Evolutionary conservation across 2,113 vertebrate species (phyloP).

Genomic region (Apodemus speciosus): DNA sequence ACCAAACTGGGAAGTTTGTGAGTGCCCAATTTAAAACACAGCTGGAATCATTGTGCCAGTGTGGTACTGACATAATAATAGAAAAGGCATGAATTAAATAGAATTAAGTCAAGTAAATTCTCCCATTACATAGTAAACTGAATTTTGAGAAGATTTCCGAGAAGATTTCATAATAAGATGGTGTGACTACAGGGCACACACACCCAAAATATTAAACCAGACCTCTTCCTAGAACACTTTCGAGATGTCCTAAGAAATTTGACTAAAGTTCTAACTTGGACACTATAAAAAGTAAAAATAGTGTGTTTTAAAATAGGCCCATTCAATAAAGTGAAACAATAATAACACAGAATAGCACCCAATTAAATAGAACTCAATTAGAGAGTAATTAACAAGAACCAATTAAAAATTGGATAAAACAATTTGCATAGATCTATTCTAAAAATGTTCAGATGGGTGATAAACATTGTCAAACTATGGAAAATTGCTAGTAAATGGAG

Average conservation of each 20-base stretch:
- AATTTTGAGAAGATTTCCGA: not conserved
- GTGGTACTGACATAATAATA: not conserved
- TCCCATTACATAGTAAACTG: not conserved
- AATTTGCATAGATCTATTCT: not conserved
- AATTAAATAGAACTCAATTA: not conserved
- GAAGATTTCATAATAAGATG: not conserved
- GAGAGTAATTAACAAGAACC: not conserved
- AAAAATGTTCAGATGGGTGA: not conserved
- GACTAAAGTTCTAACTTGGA: not conserved
- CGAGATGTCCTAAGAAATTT: not conserved
- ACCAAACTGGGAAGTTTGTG: not conserved
- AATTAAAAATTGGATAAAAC: not conserved
- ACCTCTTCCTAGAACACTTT: not conserved
- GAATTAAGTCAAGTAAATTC: not conserved
- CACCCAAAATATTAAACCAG: not conserved
- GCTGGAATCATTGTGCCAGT: not conserved
- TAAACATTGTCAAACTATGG: not conserved
- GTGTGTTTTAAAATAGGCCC: not conserved
- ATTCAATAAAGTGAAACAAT: conserved; percentile 7
- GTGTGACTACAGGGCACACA: not conserved
- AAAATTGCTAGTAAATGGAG: not conserved
- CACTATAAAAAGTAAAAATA: not conserved
- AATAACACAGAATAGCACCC: not conserved
- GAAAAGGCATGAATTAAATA: not conserved
- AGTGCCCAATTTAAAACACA: not conserved